A percentile compares a stretch with the other conserved stretches of the same genome.
These are phyloP conservation scores for Parauchenoglanis punctatus DNA, from an alignment of 2,797 vertebrate genomes.

Conservation along the genomic window DNA sequence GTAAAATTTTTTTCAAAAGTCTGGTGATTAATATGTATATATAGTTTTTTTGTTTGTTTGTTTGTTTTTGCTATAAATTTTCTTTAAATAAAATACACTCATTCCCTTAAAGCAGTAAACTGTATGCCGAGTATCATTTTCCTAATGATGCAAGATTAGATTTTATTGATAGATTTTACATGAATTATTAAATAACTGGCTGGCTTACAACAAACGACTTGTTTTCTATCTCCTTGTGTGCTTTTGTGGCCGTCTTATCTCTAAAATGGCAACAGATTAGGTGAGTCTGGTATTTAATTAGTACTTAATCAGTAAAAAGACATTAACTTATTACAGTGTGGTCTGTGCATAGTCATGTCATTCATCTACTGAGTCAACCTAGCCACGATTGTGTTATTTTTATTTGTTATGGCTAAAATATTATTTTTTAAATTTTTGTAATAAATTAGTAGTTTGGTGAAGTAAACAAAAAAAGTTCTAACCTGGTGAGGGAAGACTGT, in stretches of 20 bases:
- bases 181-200: background rate
- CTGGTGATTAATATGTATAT: too few relatives aligned
- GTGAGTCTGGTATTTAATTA: background rate
- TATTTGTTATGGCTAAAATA: background rate
- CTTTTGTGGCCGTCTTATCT: background rate
- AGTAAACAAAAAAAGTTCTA: too few relatives aligned
- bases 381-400: background rate
- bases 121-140: background rate
- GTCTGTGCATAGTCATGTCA: background rate
- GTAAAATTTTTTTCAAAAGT: too few relatives aligned
- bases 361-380: background rate
- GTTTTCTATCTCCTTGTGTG: background rate
- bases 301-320: background rate
- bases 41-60: too few relatives aligned
- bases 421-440: too few relatives aligned
- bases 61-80: background rate
- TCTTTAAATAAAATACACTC: background rate
- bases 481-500: background rate
- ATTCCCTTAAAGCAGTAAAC: background rate
- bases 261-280: background rate
- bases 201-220: background rate
- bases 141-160: background rate
- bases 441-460: background rate
- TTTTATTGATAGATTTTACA: background rate
- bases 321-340: background rate